Conservation (phyloP, 2,797 vertebrate species). For the Lateolabrax maculatus region DNA sequence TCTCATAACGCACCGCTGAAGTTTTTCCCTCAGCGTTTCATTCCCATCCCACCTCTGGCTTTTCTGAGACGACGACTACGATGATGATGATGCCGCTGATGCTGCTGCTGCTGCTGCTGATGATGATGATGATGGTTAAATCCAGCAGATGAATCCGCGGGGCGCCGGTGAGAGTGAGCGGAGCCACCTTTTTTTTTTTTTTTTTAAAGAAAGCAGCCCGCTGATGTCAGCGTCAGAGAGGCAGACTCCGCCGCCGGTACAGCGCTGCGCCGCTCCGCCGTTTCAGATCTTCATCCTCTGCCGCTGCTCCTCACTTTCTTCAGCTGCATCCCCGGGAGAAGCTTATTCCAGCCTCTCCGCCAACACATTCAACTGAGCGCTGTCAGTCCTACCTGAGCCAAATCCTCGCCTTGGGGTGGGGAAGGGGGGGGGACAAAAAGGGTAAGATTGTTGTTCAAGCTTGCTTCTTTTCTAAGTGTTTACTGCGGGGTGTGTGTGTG, state of each 20-base stretch:
- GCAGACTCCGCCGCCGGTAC: constrained; percentile 57
- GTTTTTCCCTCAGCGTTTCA: neutral
- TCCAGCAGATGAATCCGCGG: constrained; percentile 1
- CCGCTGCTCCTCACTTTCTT: constrained; percentile 57
- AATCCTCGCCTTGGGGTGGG: constrained; percentile 40
- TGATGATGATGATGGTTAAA: neutral
- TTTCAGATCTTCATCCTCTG: constrained; percentile 66
- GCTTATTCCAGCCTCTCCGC: constrained; percentile 37
- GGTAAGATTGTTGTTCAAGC: constrained; percentile 71
- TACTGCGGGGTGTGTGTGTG: constrained; percentile 11
- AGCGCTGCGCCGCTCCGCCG: constrained; percentile 61
- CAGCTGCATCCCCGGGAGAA: constrained; percentile 63
- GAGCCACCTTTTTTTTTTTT: too few species aligned
- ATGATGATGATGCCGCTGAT: neutral
- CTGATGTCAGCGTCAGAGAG: constrained; percentile 73
- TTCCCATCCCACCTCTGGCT: neutral
- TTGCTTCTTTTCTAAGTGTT: constrained; percentile 32
- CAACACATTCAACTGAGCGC: constrained; percentile 39
- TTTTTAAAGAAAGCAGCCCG: constrained; percentile 57
- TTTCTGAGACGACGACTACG: neutral
- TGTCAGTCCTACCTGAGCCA: constrained; percentile 37
- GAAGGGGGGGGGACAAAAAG: constrained; percentile 46
- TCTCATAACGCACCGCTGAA: constrained; percentile 35
- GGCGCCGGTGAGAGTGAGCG: constrained; percentile 40
- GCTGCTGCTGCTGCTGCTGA: too few species aligned